phyloP scores from a whole-genome alignment of 2,888 invertebrate species.

The Entomobrya proxima region DNA sequence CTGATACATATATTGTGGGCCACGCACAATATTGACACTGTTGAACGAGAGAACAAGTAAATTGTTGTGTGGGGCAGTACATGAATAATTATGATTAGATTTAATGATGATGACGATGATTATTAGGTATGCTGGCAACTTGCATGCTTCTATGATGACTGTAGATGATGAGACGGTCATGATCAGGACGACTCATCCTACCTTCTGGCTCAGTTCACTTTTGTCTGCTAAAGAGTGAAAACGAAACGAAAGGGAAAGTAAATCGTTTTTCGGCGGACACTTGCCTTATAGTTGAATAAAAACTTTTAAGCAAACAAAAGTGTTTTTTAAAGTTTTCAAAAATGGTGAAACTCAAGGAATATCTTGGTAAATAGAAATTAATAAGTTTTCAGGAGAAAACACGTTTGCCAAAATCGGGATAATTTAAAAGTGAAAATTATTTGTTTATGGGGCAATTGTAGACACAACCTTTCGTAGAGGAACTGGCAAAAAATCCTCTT shows the following conservation, averaged over 20 bases:
- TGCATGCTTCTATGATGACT: not conserved
- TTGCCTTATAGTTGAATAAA: not conserved
- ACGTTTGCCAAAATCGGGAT: not conserved
- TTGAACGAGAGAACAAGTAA: not conserved
- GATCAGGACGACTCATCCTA: conserved; percentile 1
- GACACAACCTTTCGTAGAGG: conserved; percentile 54
- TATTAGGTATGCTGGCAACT: conserved; percentile 3
- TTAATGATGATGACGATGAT: conserved; percentile 43
- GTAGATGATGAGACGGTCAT: not conserved
- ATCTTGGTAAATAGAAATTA: conserved; percentile 48
- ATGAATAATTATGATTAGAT: conserved; percentile 59
- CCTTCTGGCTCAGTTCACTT: conserved; percentile 46
- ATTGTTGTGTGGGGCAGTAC: not conserved
- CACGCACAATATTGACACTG: not conserved
- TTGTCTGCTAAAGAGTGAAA: conserved; percentile 49
- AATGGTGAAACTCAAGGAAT: conserved; percentile 67
- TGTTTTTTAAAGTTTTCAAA: conserved; percentile 16
- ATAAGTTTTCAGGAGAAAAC: not conserved
- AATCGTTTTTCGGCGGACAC: not conserved
- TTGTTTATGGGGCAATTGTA: not conserved
- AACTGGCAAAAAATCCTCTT: conserved; percentile 41
- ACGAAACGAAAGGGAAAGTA: conserved; percentile 44
- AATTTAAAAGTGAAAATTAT: not conserved
- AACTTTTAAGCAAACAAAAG: not conserved
- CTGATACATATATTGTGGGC: not conserved